A percentile compares a stretch with the other conserved stretches of the same genome.
Evolutionary conservation across 1,140 invertebrate species (phyloP).

Genomic region (Nasonia giraulti): DNA sequence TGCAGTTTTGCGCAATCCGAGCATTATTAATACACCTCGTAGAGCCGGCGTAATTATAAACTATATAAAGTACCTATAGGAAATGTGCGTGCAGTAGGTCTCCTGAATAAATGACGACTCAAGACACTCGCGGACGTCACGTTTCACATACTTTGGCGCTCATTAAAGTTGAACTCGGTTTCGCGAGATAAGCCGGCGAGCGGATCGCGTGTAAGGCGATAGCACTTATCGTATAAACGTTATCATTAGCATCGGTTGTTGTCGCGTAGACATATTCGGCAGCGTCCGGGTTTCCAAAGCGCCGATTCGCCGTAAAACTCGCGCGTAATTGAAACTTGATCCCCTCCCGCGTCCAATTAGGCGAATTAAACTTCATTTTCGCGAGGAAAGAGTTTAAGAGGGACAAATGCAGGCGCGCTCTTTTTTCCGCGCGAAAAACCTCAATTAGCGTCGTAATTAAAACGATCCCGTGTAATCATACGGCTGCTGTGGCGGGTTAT

Average conservation of each 20-base stretch:
- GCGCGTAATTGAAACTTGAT: conserved; percentile 28
- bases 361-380: conserved; percentile 17
- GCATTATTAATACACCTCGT: too few species aligned
- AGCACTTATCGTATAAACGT: background rate
- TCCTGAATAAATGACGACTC: too few species aligned
- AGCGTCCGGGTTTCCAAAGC: too few species aligned
- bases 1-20: too few species aligned
- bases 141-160: too few species aligned
- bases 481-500: background rate
- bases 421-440: conserved; percentile 25
- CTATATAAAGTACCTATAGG: too few species aligned
- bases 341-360: background rate
- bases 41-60: too few species aligned
- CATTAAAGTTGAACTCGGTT: too few species aligned
- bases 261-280: too few species aligned
- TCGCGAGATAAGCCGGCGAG: too few species aligned
- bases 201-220: background rate
- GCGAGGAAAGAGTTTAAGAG: background rate
- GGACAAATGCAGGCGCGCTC: background rate
- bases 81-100: too few species aligned
- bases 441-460: conserved; percentile 45
- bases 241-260: conserved; percentile 2
- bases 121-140: too few species aligned
- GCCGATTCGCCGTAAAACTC: background rate
- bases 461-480: conserved; percentile 43